A percentile compares a stretch with the other conserved stretches of the same genome.
Evolutionary conservation across 2,888 invertebrate genomes (phyloP).

Genomic region (Arge pagana): DNA sequence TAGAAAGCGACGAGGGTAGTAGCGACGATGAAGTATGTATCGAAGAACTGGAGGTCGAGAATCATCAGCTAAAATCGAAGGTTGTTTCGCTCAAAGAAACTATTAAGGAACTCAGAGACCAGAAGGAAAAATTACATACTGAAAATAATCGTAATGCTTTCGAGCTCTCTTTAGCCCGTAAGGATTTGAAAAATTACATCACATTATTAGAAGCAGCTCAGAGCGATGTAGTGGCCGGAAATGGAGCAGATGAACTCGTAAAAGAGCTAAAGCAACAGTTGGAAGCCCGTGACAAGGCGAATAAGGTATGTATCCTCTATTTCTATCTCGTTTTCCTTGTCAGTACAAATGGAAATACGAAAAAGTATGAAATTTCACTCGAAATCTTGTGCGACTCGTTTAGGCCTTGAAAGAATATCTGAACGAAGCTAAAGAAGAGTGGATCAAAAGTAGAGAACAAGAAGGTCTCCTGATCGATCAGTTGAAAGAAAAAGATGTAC

Average conservation of each 20-base stretch:
- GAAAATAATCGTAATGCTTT: constrained; percentile 44
- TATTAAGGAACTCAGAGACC: constrained; percentile 37
- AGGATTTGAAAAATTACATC: constrained; percentile 41
- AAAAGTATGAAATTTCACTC: background rate
- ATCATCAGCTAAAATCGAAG: constrained; percentile 37
- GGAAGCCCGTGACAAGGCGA: constrained; percentile 37
- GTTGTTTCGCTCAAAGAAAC: constrained; percentile 38
- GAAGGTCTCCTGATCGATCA: constrained; percentile 34
- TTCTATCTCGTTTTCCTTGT: background rate
- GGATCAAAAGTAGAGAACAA: constrained; percentile 40
- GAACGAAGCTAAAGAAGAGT: constrained; percentile 53
- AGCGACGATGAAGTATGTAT: constrained; percentile 19
- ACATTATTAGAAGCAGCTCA: constrained; percentile 39
- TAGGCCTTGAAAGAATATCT: constrained; percentile 47
- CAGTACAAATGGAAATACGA: background rate
- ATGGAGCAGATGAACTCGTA: constrained; percentile 34
- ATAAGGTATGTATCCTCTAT: constrained; percentile 41
- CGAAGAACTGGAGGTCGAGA: constrained; percentile 41
- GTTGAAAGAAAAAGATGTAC: constrained; percentile 38
- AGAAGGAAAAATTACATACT: constrained; percentile 33
- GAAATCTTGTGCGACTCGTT: too few species aligned
- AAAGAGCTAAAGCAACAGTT: constrained; percentile 42
- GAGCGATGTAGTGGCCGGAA: constrained; percentile 33
- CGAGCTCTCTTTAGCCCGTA: constrained; percentile 39
- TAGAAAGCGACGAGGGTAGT: constrained; percentile 22